Evolutionary conservation across 2,888 invertebrate species (phyloP).

Genomic region (Orthosia gracilis): DNA sequence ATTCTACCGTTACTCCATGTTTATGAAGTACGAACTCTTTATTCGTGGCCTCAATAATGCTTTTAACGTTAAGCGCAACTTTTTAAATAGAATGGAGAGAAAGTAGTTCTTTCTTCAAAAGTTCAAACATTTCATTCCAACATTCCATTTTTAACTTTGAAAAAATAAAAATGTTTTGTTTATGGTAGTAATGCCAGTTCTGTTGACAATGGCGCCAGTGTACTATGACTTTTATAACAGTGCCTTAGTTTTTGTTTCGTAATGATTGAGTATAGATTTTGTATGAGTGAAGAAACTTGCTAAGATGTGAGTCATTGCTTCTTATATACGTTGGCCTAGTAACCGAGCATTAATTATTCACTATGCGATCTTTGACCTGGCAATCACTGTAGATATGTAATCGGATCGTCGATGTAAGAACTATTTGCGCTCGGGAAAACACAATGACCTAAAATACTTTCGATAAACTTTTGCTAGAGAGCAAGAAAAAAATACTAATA

Average conservation of each 20-base stretch:
- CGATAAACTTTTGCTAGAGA: background rate
- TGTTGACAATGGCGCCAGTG: slow-evolving; percentile 52
- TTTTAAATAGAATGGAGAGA: slow-evolving; percentile 69
- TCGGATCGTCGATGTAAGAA: slow-evolving; percentile 29
- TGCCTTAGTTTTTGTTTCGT: slow-evolving; percentile 31
- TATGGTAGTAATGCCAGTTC: slow-evolving; percentile 48
- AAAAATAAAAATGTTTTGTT: slow-evolving; percentile 60
- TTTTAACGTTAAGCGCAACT: slow-evolving; percentile 59
- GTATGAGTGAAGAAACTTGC: slow-evolving; percentile 14
- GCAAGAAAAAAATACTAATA: too few relatives aligned
- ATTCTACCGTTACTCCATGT: slow-evolving; percentile 57
- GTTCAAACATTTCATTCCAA: slow-evolving; percentile 39
- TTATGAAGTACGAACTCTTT: slow-evolving; percentile 59
- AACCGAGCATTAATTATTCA: slow-evolving; percentile 54
- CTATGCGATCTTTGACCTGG: slow-evolving; percentile 56
- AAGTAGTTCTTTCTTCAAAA: slow-evolving; percentile 62
- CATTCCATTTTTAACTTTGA: slow-evolving; percentile 62
- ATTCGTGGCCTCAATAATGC: slow-evolving; percentile 62
- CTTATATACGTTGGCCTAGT: slow-evolving; percentile 50
- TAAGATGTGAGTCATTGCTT: slow-evolving; percentile 46
- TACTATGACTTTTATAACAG: slow-evolving; percentile 17
- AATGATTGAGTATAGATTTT: slow-evolving; percentile 34
- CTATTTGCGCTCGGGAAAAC: slow-evolving; percentile 11
- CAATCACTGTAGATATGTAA: slow-evolving; percentile 53
- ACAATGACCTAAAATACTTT: slow-evolving; percentile 33